Evolutionary conservation across 2,797 vertebrate species (phyloP), one percentile per base, ranked within the genome.

Genomic region (Poeciliopsis gracilis): DNA sequence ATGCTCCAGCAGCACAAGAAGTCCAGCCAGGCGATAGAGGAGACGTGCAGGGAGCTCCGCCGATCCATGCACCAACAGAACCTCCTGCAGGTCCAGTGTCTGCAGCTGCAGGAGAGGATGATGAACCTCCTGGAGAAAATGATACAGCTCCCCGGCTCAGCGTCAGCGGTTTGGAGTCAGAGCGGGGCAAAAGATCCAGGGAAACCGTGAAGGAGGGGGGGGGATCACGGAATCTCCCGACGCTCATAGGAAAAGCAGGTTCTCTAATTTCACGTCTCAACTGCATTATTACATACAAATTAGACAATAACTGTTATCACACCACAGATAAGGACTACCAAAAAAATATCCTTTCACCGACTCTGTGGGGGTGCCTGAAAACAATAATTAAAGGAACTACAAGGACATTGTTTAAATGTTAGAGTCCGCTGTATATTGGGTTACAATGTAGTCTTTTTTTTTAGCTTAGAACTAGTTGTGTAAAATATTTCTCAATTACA

Each of bases 91-190:
- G 97, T 98, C 83, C 98, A 99, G 93, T 97, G 97, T 87, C 94
- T 99, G 85, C 98, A 99, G 94, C 95, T 99, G 66, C 98, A 99
- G 92, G 98, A 99, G 74, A 96, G 98, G 63, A 99, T 99, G 98
- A 99, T 99, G 98, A 98, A 98, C 91, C 96, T 99, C 73, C 93
- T 99, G 79, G 98, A 99, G 93, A 98, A 97, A 92, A 96, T 99
- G 96, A 96, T 99, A 36, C 96, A 96, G 72, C 89, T 89, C 33
- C 90, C 90, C 0, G 46, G 90, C 0, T 0, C 84, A 67, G 71
- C 88, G 0, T 66, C 94, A 6, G 57, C 82, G 0, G 59, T 88
- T 16, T 91, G 91, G 91, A 59, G 75, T 83, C 91, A 87, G 69
- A 81, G 85, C 1, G 85, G 87, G 23, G 80, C 12, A 73, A 92